phyloP scores from a whole-genome alignment of 1,140 invertebrate genomes.

The Drosophila arizonae region DNA sequence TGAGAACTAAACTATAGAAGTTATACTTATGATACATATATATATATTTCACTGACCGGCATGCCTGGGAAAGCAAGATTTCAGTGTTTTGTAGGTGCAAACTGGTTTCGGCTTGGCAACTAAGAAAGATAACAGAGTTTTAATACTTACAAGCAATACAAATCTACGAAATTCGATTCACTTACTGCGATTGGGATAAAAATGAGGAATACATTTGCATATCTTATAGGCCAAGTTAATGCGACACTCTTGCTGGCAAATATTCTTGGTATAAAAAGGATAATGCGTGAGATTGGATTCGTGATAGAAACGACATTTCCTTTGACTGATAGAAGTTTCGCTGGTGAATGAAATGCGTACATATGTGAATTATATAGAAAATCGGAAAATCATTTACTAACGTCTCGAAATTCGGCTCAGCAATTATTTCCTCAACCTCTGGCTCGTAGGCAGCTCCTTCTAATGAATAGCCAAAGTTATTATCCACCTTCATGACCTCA shows the following conservation, averaged over 20 bases:
- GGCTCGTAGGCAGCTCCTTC: conserved; percentile 63
- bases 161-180: background rate
- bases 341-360: conserved; percentile 26
- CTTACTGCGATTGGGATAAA: conserved; percentile 82
- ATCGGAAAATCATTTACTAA: background rate
- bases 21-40: background rate
- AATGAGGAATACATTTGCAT: conserved; percentile 87
- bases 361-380: too few relatives aligned
- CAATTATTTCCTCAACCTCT: conserved; percentile 57
- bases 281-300: conserved; percentile 86
- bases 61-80: conserved; percentile 61
- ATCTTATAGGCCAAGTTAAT: conserved; percentile 84
- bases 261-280: conserved; percentile 86
- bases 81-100: conserved; percentile 64
- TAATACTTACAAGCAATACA: too few relatives aligned
- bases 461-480: conserved; percentile 67
- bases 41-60: conserved; percentile 31
- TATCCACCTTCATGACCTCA: conserved; percentile 85
- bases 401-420: conserved; percentile 64
- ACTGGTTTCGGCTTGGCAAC: conserved; percentile 62
- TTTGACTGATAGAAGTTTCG: conserved; percentile 55
- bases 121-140: conserved; percentile 15
- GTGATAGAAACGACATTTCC: conserved; percentile 84
- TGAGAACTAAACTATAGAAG: background rate
- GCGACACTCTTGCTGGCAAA: conserved; percentile 87